Conservation (phyloP, 2,113 vertebrate species). For the Octodon degus region DNA sequence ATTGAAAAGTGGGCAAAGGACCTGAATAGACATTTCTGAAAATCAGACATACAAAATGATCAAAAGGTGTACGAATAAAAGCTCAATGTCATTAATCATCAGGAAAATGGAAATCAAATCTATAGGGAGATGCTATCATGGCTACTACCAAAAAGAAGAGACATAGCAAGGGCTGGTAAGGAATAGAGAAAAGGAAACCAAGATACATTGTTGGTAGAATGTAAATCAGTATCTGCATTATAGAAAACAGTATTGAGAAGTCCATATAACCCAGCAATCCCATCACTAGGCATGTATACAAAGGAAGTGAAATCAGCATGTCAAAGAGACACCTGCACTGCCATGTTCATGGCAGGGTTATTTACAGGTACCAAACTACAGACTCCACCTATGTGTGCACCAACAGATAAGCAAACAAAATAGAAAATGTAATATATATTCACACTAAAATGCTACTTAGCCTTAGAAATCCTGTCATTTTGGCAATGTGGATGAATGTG, state of each 20-base stretch:
- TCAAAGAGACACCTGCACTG: neutral
- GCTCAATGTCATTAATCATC: neutral
- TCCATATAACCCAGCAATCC: neutral
- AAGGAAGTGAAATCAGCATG: neutral
- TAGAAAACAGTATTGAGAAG: neutral
- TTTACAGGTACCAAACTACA: neutral
- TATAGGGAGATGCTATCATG: neutral
- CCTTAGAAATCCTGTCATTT: neutral
- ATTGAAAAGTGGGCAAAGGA: neutral
- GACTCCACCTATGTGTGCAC: no score
- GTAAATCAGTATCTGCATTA: neutral
- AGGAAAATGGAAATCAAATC: neutral
- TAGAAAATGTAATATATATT: neutral
- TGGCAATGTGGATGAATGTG: neutral
- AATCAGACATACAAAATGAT: neutral
- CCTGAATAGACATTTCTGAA: neutral
- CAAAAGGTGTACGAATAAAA: neutral
- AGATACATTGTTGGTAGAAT: no score
- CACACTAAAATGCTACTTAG: neutral
- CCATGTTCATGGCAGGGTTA: neutral
- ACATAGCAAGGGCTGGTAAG: neutral
- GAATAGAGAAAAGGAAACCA: neutral
- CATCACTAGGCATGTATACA: neutral
- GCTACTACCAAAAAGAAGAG: neutral
- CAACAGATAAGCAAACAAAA: neutral